Evolutionary conservation across 2,797 vertebrate genomes (phyloP), one percentile per base, ranked within the genome.

Genomic region (Molossus alvarezi): DNA sequence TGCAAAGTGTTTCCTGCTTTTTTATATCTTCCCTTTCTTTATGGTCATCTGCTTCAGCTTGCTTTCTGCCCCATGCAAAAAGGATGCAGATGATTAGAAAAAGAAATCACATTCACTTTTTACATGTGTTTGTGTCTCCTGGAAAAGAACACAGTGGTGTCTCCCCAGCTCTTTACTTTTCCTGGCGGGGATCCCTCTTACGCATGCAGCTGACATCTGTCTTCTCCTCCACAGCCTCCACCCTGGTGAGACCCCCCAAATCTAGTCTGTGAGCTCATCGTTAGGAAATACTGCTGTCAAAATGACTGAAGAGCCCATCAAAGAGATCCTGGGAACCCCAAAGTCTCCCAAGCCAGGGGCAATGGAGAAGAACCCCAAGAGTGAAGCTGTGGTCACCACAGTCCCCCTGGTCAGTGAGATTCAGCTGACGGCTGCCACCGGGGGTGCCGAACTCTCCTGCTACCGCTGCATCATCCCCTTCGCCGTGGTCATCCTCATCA

Each of bases 401-500:
- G 97, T 99, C 94, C 99, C 99, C 0, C 98, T 99, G 13, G 97
- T 99, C 94, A 99, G 98, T 0, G 99, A 99, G 96, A 98, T 98
- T 82, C 99, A 99, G 98, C 98, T 99, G 98, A 98, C 98, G 0
- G 99, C 99, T 0, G 99, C 99, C 4, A 99, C 99, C 0, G 99
- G 99, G 0, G 99, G 99, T 4, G 98, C 99, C 0, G 99, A 99
- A 96, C 99, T 99, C 94, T 99, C 99, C 72, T 99, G 99, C 98
- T 99, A 99, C 97, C 99, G 99, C 94, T 99, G 99, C 88, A 98
- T 98, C 3, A 95, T 99, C 79, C 99, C 99, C 2, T 99, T 99
- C 0, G 99, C 99, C 0, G 98, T 99, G 96, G 99, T 99, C 13
- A 98, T 99, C 90, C 98, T 99, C 51, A 99, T 99, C 3, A 98